Percentiles rank a stretch among this genome's conserved stretches.
These are phyloP conservation scores for Cyclina sinensis DNA, from an alignment of 1,140 invertebrate genomes.

Conservation along the genomic window DNA sequence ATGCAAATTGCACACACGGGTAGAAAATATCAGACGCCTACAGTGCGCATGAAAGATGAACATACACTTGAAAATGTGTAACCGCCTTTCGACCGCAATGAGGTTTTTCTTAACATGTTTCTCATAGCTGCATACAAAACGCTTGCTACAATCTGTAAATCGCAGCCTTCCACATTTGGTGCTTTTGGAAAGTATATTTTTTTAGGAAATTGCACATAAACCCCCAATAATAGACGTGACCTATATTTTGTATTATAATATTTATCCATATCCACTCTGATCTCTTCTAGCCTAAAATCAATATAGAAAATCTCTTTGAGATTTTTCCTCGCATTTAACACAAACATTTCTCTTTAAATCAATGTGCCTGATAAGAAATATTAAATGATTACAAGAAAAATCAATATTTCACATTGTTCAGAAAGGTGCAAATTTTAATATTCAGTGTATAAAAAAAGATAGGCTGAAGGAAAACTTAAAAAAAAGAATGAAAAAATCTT, in stretches of 20 bases:
- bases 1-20: too few relatives aligned
- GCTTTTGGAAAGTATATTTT: too few relatives aligned
- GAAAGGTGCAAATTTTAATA: conserved; percentile 28
- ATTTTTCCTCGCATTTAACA: conserved; percentile 59
- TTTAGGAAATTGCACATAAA: neutral
- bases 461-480: neutral
- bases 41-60: too few relatives aligned
- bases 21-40: too few relatives aligned
- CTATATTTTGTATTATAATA: conserved; percentile 27
- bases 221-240: neutral
- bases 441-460: neutral
- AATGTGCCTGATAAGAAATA: conserved; percentile 67
- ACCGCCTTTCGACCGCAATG: too few relatives aligned
- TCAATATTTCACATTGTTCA: conserved; percentile 59
- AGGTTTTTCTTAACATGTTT: too few relatives aligned
- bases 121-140: too few relatives aligned
- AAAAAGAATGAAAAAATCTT: neutral
- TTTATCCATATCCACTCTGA: conserved; percentile 23
- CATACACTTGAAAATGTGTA: too few relatives aligned
- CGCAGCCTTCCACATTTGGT: too few relatives aligned
- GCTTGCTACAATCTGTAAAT: too few relatives aligned
- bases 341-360: conserved; percentile 67
- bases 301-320: conserved; percentile 58
- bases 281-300: conserved; percentile 59
- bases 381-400: conserved; percentile 64